Evolutionary conservation across 2,888 invertebrate species (phyloP).

Genomic region (Platycheirus albimanus): DNA sequence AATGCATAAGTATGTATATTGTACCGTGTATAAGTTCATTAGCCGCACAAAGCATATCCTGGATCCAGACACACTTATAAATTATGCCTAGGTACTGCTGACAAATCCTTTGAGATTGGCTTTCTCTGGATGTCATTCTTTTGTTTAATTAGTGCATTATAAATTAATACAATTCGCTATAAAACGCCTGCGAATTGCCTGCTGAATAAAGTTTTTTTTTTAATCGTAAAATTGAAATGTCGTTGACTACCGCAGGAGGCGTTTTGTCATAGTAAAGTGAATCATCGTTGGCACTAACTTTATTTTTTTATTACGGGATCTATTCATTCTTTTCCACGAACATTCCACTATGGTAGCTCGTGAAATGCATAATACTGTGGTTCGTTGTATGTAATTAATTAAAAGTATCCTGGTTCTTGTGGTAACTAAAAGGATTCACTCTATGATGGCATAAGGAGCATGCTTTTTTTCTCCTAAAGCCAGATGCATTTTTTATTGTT

Average conservation of each 20-base stretch:
- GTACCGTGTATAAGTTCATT: conserved; percentile 51
- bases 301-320: conserved; percentile 54
- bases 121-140: conserved; percentile 61
- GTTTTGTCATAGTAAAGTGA: conserved; percentile 34
- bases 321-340: conserved; percentile 53
- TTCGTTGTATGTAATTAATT: conserved; percentile 56
- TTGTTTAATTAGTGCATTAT: conserved; percentile 72
- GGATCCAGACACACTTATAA: conserved; percentile 65
- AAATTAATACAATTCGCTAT: conserved; percentile 52
- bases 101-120: conserved; percentile 51
- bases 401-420: conserved; percentile 50
- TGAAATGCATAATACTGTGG: conserved; percentile 12
- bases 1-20: no score
- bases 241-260: conserved; percentile 53
- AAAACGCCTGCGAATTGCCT: conserved; percentile 18
- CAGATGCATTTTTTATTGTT: conserved; percentile 45
- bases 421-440: conserved; percentile 16
- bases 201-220: conserved; percentile 25
- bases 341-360: conserved; percentile 30
- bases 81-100: conserved; percentile 55
- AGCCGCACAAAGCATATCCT: conserved; percentile 49
- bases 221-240: conserved; percentile 49
- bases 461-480: conserved; percentile 25
- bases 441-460: conserved; percentile 6
- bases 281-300: conserved; percentile 37